A percentile compares a stretch with the other conserved stretches of the same genome.
phyloP scores from a whole-genome alignment of 92 coral and sea anemone species.

The Zoanthus sansibaricus region DNA sequence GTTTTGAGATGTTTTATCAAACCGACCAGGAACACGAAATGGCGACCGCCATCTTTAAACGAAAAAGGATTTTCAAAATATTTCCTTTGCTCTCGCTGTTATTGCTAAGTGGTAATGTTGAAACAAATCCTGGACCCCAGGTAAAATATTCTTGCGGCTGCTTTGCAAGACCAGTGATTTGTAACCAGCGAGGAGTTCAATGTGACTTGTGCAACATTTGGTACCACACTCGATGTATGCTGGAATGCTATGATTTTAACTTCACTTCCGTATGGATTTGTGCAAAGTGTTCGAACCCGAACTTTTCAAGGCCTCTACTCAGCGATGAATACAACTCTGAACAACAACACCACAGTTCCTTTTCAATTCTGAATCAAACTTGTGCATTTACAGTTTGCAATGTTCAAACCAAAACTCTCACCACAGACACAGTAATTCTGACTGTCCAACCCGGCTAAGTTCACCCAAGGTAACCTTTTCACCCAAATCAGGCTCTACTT shows the following conservation, averaged over 20 bases:
- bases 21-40: too few relatives aligned
- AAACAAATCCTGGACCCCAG: not conserved
- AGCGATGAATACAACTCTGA: not conserved
- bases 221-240: constrained; percentile 1
- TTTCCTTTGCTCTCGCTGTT: not conserved
- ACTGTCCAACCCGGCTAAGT: not conserved
- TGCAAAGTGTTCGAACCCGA: not conserved
- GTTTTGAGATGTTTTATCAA: too few relatives aligned
- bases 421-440: not conserved
- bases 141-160: constrained; percentile 10
- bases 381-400: not conserved
- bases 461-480: not conserved
- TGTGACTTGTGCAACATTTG: constrained; percentile 17
- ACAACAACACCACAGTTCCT: not conserved
- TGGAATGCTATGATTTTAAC: not conserved
- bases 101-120: not conserved
- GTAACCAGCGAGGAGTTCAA: constrained; percentile 11
- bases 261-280: not conserved
- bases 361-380: not conserved
- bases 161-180: not conserved
- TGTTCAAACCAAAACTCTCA: not conserved
- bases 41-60: not conserved
- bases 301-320: not conserved
- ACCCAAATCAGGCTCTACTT: constrained; percentile 16
- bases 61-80: not conserved